A percentile compares a stretch with the other conserved stretches of the same genome.
Conservation (phyloP, 2,888 invertebrate genomes). For the Stenichneumon culpator region DNA sequence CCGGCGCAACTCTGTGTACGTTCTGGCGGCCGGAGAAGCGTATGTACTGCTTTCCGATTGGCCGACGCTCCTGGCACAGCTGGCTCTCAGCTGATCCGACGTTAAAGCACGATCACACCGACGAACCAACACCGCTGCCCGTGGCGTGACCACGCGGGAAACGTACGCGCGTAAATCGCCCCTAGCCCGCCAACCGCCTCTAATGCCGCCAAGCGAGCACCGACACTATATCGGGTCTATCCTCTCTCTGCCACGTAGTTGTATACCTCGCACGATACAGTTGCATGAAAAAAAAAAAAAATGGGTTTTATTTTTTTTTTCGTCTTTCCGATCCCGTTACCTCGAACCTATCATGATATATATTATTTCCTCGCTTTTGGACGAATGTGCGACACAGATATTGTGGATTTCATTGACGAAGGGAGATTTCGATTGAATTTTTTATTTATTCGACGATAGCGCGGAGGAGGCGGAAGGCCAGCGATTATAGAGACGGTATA, state of each 20-base stretch:
- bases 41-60: slow-evolving; percentile 74
- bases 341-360: not conserved
- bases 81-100: slow-evolving; percentile 84
- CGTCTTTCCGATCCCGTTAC: not conserved
- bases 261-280: slow-evolving; percentile 21
- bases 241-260: slow-evolving; percentile 59
- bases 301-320: not conserved
- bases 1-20: slow-evolving; percentile 70
- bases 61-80: slow-evolving; percentile 79
- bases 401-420: no score
- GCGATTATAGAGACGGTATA: no score
- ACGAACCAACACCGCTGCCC: slow-evolving; percentile 20
- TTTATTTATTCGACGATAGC: no score
- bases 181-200: slow-evolving; percentile 70
- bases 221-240: slow-evolving; percentile 39
- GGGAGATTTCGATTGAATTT: no score
- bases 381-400: no score
- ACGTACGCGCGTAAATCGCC: slow-evolving; percentile 81
- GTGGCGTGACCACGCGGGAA: slow-evolving; percentile 79
- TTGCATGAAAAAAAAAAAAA: not conserved
- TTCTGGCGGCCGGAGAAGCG: slow-evolving; percentile 65
- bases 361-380: not conserved
- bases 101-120: slow-evolving; percentile 47
- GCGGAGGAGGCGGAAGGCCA: no score
- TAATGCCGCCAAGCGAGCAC: slow-evolving; percentile 25